Evolutionary conservation across 2,113 vertebrate genomes (phyloP).

Genomic region (Alectura lathami): DNA sequence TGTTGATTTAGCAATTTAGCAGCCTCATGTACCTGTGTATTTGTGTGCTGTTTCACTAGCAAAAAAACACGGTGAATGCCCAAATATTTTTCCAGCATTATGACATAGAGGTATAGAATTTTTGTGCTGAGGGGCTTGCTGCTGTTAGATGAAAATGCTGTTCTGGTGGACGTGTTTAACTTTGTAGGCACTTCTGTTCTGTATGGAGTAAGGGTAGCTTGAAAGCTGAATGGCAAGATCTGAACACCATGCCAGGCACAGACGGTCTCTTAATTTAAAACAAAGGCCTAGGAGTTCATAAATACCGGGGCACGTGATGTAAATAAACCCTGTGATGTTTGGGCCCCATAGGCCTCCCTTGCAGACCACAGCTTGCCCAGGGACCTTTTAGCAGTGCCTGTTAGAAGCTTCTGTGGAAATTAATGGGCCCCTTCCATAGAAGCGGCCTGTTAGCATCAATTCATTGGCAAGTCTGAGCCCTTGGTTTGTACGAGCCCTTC

Average conservation of each 20-base stretch:
- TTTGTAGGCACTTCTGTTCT: not conserved
- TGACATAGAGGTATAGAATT: not conserved
- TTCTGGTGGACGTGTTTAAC: not conserved
- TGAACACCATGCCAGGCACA: not conserved
- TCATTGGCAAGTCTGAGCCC: not conserved
- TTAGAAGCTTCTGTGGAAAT: not conserved
- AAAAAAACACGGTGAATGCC: rapidly evolving
- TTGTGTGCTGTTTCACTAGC: not conserved
- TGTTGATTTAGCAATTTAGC: not conserved
- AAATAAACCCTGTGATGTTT: not conserved
- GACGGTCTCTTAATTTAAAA: not conserved
- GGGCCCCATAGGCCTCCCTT: not conserved
- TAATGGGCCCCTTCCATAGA: not conserved
- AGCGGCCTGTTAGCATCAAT: not conserved
- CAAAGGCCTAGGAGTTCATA: not conserved
- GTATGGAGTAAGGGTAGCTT: not conserved
- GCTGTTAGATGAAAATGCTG: rapidly evolving
- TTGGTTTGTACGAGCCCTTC: not conserved
- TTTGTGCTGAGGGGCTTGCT: not conserved
- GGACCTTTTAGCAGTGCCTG: not conserved
- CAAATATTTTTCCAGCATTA: not conserved
- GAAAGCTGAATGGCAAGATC: conserved; percentile 5
- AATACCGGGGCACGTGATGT: not conserved
- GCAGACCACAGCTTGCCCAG: not conserved
- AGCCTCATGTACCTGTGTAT: not conserved